Evolutionary conservation across 2,113 vertebrate species (phyloP), one percentile per base, ranked within the genome.

Genomic region (Gasterosteus aculeatus): DNA sequence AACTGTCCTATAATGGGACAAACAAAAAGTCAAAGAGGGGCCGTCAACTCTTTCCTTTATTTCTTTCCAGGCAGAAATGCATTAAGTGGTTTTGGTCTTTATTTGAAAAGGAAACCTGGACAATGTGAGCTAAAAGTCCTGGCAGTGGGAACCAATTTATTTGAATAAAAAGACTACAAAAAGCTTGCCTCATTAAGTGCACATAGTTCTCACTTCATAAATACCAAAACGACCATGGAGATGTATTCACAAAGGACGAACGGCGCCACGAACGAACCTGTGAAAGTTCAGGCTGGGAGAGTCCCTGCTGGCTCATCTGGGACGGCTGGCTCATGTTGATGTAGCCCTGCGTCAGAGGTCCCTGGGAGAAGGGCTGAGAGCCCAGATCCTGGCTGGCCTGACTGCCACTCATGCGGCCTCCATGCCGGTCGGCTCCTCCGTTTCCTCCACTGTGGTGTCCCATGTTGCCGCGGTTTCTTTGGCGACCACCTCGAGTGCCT

Each of bases 261-360:
- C 49, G 41, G 42, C 9, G 53, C 29, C 7, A 39, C 35, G 47
- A 60, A 74, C 85, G 29, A 77, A 98, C 97, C 95, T 99, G 97
- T 29, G 97, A 99, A 85, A 98, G 93, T 82, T 99, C 97, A 0
- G 97, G 96, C 74, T 99, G 97, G 74, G 97, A 98, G 57, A 99
- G 96, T 62, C 97, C 97, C 0, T 97, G 96, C 90, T 99, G 97
- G 87, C 97, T 99, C 97, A 99, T 98, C 93, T 99, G 97, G 0
- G 97, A 99, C 0, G 97, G 97, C 84, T 99, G 97, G 90, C 97
- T 98, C 97, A 99, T 99, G 92, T 95, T 97, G 92, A 98, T 96
- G 81, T 98, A 99, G 56, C 97, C 97, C 93, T 99, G 97, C 0
- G 97, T 99, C 87, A 99, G 94, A 0, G 97, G 97, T 0, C 97